phyloP scores from a whole-genome alignment of 2,888 invertebrate genomes.

The Macaria liturata region DNA sequence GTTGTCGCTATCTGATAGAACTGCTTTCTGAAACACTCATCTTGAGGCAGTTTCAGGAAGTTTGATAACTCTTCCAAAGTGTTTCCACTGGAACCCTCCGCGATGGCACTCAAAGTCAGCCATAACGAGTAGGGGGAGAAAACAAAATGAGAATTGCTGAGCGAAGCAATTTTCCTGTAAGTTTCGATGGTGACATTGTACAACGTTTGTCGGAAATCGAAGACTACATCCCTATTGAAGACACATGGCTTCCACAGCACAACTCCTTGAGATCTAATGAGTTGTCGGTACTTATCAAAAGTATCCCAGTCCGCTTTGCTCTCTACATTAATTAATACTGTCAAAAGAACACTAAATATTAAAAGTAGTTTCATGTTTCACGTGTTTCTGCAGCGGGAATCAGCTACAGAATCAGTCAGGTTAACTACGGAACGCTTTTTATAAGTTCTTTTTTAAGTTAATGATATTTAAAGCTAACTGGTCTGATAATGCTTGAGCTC shows the following conservation, averaged over 20 bases:
- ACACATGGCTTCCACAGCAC: conserved; percentile 22
- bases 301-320: conserved; percentile 22
- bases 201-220: conserved; percentile 15
- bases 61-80: conserved; percentile 31
- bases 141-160: conserved; percentile 28
- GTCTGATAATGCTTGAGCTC: neutral
- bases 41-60: conserved; percentile 33
- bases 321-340: conserved; percentile 8
- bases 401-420: neutral
- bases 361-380: conserved; percentile 13
- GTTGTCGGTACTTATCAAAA: conserved; percentile 14
- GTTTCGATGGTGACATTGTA: conserved; percentile 21
- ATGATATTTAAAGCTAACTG: conserved; percentile 9
- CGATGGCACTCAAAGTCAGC: conserved; percentile 35
- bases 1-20: conserved; percentile 34
- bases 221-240: conserved; percentile 17
- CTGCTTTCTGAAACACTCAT: conserved; percentile 31
- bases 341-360: conserved; percentile 1
- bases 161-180: conserved; percentile 18
- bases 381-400: neutral
- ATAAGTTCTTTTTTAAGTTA: conserved; percentile 12
- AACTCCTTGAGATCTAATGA: conserved; percentile 17
- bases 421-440: neutral
- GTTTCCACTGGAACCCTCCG: conserved; percentile 34
- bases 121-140: conserved; percentile 36